A percentile compares a stretch with the other conserved stretches of the same genome.
phyloP scores from a whole-genome alignment of 2,888 invertebrate species.

The Digitonthophagus gazella region DNA sequence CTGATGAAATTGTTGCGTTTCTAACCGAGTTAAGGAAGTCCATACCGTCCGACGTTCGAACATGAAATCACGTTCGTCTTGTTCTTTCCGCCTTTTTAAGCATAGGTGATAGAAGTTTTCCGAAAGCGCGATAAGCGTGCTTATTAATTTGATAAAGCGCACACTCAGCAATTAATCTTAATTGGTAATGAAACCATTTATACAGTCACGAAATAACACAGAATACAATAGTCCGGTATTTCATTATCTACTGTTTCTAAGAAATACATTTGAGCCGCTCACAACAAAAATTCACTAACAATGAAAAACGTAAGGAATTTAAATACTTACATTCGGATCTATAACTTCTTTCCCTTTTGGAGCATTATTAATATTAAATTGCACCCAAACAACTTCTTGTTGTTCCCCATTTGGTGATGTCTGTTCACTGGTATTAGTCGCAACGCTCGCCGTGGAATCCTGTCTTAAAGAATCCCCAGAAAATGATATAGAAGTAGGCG shows the following conservation, averaged over 20 bases:
- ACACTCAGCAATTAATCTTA: neutral
- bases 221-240: neutral
- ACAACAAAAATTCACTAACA: conserved; percentile 15
- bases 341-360: conserved; percentile 87
- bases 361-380: conserved; percentile 80
- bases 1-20: neutral
- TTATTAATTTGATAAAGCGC: neutral
- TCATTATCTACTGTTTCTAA: neutral
- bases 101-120: no score
- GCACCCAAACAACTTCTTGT: conserved; percentile 75
- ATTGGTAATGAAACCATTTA: neutral
- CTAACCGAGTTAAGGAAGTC: no score
- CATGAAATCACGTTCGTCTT: neutral
- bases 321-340: conserved; percentile 66
- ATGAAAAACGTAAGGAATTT: no score
- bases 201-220: no score
- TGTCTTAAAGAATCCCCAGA: conserved; percentile 36
- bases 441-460: conserved; percentile 37
- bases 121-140: neutral
- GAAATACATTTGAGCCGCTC: neutral
- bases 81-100: neutral
- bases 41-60: neutral
- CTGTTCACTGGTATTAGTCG: conserved; percentile 38
- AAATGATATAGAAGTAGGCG: conserved; percentile 63
- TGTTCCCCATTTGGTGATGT: conserved; percentile 37